A percentile compares a stretch with the other conserved stretches of the same genome.
Conservation (phyloP, 64 coral and sea anemone species). For the Orbicella faveolata region DNA sequence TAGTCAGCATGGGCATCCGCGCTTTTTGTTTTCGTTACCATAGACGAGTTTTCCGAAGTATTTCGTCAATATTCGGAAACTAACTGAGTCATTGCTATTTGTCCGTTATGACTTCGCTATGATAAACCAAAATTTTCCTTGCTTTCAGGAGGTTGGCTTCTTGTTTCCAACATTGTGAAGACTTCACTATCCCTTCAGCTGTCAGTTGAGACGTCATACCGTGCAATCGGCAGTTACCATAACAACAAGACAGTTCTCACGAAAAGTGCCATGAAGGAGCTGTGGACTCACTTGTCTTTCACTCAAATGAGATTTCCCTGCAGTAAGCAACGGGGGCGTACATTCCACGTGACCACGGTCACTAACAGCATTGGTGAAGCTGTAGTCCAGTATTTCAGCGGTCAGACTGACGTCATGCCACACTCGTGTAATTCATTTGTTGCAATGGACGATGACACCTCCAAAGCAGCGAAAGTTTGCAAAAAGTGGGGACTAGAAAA, state of each 20-base stretch:
- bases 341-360: neutral
- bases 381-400: neutral
- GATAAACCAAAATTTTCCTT: neutral
- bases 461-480: neutral
- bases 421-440: neutral
- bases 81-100: no score
- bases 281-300: neutral
- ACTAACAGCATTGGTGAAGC: neutral
- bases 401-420: neutral
- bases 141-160: neutral
- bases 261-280: neutral
- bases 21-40: no score
- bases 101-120: neutral
- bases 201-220: neutral
- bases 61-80: no score
- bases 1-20: no score
- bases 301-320: neutral
- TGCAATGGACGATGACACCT: neutral
- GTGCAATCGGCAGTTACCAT: neutral
- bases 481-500: neutral
- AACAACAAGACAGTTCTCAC: neutral
- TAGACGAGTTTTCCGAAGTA: no score
- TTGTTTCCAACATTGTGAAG: neutral
- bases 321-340: neutral
- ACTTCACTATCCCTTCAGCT: neutral